Percentiles rank a stretch among this genome's conserved stretches.
Conservation (phyloP, 2,797 vertebrate genomes). For the Florisuga fusca region DNA sequence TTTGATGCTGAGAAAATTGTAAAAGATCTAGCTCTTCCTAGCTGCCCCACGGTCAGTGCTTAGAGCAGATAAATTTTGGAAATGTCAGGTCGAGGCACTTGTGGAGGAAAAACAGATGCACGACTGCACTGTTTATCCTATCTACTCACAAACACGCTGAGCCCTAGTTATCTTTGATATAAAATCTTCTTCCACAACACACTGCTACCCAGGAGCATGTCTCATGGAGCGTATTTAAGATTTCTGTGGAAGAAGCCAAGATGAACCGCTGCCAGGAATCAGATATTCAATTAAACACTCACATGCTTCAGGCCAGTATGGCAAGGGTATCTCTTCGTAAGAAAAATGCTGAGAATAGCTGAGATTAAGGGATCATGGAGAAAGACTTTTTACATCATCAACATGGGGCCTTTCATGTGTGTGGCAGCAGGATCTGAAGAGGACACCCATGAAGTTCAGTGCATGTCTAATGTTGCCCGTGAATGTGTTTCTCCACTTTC, state of each 20-base stretch:
- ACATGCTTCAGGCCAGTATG: background rate
- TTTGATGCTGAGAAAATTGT: background rate
- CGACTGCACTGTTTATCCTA: conserved; percentile 14
- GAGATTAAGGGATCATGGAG: background rate
- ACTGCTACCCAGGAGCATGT: conserved; percentile 29
- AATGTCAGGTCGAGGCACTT: background rate
- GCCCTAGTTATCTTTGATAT: background rate
- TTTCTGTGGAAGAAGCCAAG: conserved; percentile 17
- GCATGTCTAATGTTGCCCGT: background rate
- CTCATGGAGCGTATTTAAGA: conserved; percentile 1
- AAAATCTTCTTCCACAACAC: conserved; percentile 11
- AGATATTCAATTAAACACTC: background rate
- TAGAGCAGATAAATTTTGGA: background rate
- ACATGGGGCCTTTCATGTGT: background rate
- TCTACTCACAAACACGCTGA: background rate
- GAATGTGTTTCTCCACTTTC: background rate
- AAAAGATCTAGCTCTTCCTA: background rate
- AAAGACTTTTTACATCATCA: background rate
- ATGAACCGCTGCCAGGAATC: conserved; percentile 12
- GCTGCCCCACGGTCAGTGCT: background rate
- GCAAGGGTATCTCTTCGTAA: background rate
- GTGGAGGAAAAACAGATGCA: background rate
- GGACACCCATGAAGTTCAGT: background rate
- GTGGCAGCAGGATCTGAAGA: background rate
- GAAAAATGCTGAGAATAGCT: background rate